Evolutionary conservation across 92 coral and sea anemone species (phyloP), one percentile per base, ranked within the genome.

Genomic region (Montipora capitata): DNA sequence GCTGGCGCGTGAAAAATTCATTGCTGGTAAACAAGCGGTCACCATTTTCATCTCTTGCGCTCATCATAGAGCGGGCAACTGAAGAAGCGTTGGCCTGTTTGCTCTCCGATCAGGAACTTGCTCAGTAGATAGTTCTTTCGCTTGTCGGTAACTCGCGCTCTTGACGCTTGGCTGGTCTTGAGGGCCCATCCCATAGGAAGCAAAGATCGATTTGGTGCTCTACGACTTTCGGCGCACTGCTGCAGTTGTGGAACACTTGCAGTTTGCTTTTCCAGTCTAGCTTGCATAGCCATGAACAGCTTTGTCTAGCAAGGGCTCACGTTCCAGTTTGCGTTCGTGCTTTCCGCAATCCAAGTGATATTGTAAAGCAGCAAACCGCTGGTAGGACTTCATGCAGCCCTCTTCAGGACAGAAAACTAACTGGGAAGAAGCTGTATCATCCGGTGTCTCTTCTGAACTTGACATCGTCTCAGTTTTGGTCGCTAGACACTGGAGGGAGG

Each of bases 241-340:
- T 58, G 40, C 41, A 42, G 59, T 8, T 40, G 41, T 54, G 43
- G 82, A 20, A 59, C 75, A 51, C 82, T 81, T 40, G 91, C 40
- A 41, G 45, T 18, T 18, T 82, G 88, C 12, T 45, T 80, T 72
- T 88, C 88, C 44, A 81, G 69, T 68, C 83, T 62, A 18, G 69
- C 64, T 40, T 76, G 27, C 92, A 68, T 88, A 88, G 40, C 77
- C 70, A 45, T 13, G 67, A 13, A 72, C 82, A 39, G 92, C 92
- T 64, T 88, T 81, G 74, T 88, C 92, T 4, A 88, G 92, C 81
- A 88, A 16, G 39, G 92, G 81, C 71, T 88, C 83, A 58, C 81
- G 76, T 51, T 88, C 92, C 40, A 88, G 81, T 44, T 72, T 72
- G 20, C 88, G 67, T 18, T 45, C 88, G 83, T 88, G 88, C 51